phyloP scores from a whole-genome alignment of 2,797 vertebrate species.

The Myripristis jacobus region DNA sequence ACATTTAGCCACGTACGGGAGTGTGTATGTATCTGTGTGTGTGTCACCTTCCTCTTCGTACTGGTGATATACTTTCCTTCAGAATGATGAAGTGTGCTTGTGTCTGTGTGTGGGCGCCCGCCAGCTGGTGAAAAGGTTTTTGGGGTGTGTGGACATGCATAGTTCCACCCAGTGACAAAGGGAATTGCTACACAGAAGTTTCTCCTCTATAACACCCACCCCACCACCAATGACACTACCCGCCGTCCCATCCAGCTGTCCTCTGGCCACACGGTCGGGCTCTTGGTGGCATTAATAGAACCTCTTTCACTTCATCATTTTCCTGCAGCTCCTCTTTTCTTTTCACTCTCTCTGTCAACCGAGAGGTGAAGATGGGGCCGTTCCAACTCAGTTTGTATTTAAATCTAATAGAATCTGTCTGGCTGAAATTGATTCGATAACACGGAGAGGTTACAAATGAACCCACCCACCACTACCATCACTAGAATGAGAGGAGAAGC shows the following conservation, averaged over 20 bases:
- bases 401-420: conserved; percentile 78
- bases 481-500: conserved; percentile 25
- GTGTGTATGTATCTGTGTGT: conserved; percentile 33
- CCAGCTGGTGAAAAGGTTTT: conserved; percentile 7
- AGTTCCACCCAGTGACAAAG: conserved; percentile 67
- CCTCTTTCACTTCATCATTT: conserved; percentile 71
- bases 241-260: conserved; percentile 73
- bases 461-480: conserved; percentile 22
- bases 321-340: conserved; percentile 53
- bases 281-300: conserved; percentile 70
- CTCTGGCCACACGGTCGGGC: conserved; percentile 59
- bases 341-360: conserved; percentile 36
- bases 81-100: conserved; percentile 58
- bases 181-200: conserved; percentile 71
- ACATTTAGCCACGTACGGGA: conserved; percentile 74
- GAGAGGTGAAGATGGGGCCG: conserved; percentile 65
- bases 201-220: conserved; percentile 52
- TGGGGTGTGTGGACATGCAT: conserved; percentile 47
- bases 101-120: conserved; percentile 32
- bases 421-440: conserved; percentile 73
- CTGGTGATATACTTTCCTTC: conserved; percentile 35
- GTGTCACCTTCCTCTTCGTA: conserved; percentile 48
- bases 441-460: conserved; percentile 73
- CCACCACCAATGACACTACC: conserved; percentile 10
- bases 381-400: conserved; percentile 75